Base-by-base conservation (phyloP, 2,888 invertebrate genomes). In the Drosophila mercatorum region DNA sequence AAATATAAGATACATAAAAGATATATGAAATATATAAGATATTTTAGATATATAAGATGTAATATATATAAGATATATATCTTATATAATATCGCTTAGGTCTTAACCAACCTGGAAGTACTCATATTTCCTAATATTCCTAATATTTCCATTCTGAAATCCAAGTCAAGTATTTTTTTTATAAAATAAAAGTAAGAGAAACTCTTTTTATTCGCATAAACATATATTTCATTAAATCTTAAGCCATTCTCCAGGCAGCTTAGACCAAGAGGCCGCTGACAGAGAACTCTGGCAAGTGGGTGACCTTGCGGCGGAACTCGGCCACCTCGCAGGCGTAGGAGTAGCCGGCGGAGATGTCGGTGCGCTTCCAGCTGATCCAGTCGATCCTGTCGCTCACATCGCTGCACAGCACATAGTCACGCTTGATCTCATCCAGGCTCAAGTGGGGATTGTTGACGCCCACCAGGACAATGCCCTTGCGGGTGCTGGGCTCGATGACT, bases 391-490 rank as follows among this genome's bases (percentile, higher is more conserved):
- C 80, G 73, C 94, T 94, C n/a, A 95, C 84, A 86, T 94, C 93
- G 1, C 72, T 53, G 63, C 92, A 92, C 14, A 92, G 57, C 22
- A 92, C 69, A 14, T 92, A 92, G 43, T 92, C 87, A 0, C 80
- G 78, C 31, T 88, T 64, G 47, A 92, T 91, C 65, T 91, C 81
- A 2, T 68, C 81, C 6, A 90, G 62, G 4, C 86, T 85, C 64
- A 88, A 56, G 66, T 92, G 85, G 0, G 91, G 91, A 75, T 92
- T 92, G 64, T 92, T 92, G 0, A 91, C 91, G 7, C 94, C 94
- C 14, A 95, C 80, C 49, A 95, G 91, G 8, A 93, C 95, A 22
- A 94, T 91, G 1, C 94, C 95, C 26, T 91, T 86, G 17, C 91
- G 83, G 1, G 84, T 90, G 2, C 70, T 72, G 2, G 93, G 92